Base-by-base conservation (phyloP, 2,113 vertebrate species). In the Rhineura floridana region DNA sequence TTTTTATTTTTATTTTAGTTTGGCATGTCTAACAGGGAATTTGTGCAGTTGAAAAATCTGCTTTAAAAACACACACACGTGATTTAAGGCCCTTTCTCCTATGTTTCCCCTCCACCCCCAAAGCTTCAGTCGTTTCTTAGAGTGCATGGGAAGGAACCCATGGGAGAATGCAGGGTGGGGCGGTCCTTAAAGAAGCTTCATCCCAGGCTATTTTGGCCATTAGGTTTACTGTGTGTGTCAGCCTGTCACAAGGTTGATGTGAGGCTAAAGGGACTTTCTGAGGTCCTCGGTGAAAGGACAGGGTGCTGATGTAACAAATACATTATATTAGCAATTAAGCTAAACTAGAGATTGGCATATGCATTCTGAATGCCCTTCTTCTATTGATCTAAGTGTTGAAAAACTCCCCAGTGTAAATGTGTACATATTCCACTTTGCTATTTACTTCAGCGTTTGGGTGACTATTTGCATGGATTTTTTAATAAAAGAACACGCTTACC, bases 401-500 rank as follows among this genome's bases (percentile, higher is more conserved):
- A 67, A 94, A 84, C 88, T 19, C 89, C 63, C 86, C 59, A 25
- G 73, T 89, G 55, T 59, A 91, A 21, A 48, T 92, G 87, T 91
- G 87, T 94, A 93, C 94, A 82, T 92, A 83, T 89, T 95, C 93
- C 90, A 83, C 92, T 94, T 92, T 95, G 94, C 93, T 96, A 96
- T 96, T 96, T 96, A 95, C 93, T 95, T 90, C 94, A 90, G 94
- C 92, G 90, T 94, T 95, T 94, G 92, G 92, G 92, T 95, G 95
- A 95, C 94, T 95, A 95, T 96, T 96, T 95, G 93, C 95, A 92
- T 93, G 93, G 92, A 81, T 87, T 83, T 95, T 95, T 93, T 94
- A 95, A 95, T 95, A 95, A 96, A 95, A 95, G 95, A 94, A 95
- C 91, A 89, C 93, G 92, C 94, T 95, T 95, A 92, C 84, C 95